Evolutionary conservation across 92 coral and sea anemone genomes (phyloP), one percentile per base, ranked within the genome.

Genomic region (Umimayanthus kanabou): DNA sequence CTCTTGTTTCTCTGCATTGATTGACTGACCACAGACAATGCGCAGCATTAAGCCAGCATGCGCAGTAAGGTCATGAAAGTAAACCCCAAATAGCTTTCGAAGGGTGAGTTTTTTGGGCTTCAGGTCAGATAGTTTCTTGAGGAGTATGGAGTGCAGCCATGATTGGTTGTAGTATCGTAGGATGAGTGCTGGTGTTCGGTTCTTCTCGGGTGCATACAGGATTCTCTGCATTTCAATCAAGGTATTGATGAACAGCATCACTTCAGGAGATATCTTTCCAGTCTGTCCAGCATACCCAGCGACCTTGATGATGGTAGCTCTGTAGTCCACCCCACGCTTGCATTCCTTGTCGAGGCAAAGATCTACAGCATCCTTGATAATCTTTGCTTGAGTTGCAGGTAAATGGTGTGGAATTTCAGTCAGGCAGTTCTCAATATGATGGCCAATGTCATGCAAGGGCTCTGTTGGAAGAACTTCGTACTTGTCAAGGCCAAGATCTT

Each of bases 21-120:
- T 40, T 61, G 94, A 80, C 86, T 87, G 93, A 15, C 91, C 95
- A 40, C 91, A 87, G 33, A 90, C 80, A 40, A 92, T 75, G 67
- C 95, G 89, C 47, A 92, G 82, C 93, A 88, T 92, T 39, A 58
- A 61, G 82, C 91, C 91, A 82, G 81, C 91, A 85, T 92, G 95
- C 18, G 93, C 90, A 28, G 88, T 77, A 26, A 92, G 49, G 72
- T 89, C 80, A 55, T 85, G 92, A 65, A 85, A 89, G 79, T 91
- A 91, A 69, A 88, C 93, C 37, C 92, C 93, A 91, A 88, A 84
- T 79, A 91, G 57, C 33, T 91, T 84, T 26, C 87, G 47, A 55
- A 84, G 61, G 26, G 91, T 83, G 28, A 91, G 88, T 47, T 85
- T 89, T 66, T 84, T 91, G 39, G 92, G 88, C 18, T 81, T 42